Conservation (phyloP, 2,888 invertebrate genomes). For the Nephrocerus scutellatus region DNA sequence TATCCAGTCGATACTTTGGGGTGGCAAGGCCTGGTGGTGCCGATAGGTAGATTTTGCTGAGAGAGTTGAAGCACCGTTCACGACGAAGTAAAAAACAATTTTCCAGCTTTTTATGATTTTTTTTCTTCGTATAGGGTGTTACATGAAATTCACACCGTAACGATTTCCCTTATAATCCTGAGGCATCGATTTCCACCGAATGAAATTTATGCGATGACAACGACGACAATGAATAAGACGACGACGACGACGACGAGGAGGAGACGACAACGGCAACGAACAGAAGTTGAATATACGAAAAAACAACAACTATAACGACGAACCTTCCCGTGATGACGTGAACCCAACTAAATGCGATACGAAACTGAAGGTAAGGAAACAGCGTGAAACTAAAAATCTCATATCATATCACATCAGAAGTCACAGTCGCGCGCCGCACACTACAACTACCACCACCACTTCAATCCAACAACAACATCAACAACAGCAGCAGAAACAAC, state of each 20-base stretch:
- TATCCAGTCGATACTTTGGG: too few species aligned
- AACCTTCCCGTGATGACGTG: constrained; percentile 30
- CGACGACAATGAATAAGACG: constrained; percentile 4
- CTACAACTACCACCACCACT: too few species aligned
- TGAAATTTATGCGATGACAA: too few species aligned
- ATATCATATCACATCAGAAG: constrained; percentile 16
- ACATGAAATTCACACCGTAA: too few species aligned
- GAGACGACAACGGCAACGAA: constrained; percentile 6
- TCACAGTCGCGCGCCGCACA: constrained; percentile 9
- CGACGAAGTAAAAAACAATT: too few species aligned
- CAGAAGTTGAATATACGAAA: constrained; percentile 1
- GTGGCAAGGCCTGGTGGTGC: too few species aligned
- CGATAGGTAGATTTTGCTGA: too few species aligned
- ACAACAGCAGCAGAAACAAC: constrained; percentile 2
- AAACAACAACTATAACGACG: constrained; percentile 1
- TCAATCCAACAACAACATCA: constrained; percentile 18
- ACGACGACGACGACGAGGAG: neutral
- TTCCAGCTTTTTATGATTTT: too few species aligned
- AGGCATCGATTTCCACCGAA: too few species aligned
- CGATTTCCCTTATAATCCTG: too few species aligned
- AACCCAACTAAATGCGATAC: constrained; percentile 48
- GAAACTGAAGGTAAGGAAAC: constrained; percentile 38
- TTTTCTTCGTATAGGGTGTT: too few species aligned
- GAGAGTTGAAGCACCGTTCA: too few species aligned
- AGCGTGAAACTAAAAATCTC: constrained; percentile 27